phyloP scores from a whole-genome alignment of 1,140 invertebrate genomes.

The Ganaspis sp. region DNA sequence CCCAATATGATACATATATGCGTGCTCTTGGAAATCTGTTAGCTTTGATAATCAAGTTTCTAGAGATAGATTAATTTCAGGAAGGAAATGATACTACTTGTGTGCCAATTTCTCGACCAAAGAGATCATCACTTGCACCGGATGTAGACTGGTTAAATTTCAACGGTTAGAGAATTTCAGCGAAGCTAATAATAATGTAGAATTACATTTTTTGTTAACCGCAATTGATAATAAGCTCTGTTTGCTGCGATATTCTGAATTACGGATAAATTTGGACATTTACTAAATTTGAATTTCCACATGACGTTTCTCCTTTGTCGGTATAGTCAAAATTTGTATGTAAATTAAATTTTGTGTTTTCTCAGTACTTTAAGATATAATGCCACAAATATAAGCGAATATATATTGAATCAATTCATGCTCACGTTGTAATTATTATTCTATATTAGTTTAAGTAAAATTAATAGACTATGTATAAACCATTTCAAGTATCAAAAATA shows the following conservation, averaged over 20 bases:
- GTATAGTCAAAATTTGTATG: slow-evolving; percentile 3
- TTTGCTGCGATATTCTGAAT: too few species aligned
- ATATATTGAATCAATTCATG: neutral
- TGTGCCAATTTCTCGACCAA: neutral
- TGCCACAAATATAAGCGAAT: neutral
- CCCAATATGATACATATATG: neutral
- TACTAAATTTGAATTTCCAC: neutral
- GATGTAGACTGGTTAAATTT: neutral
- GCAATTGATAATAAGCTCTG: too few species aligned
- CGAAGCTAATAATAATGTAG: too few species aligned
- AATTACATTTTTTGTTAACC: too few species aligned
- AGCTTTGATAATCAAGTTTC: neutral
- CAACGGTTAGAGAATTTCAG: neutral
- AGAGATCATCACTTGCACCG: neutral
- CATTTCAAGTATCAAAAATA: too few species aligned
- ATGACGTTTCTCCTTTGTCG: neutral
- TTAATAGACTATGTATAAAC: too few species aligned
- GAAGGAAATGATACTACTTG: neutral
- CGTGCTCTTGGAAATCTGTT: neutral
- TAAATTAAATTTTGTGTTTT: neutral
- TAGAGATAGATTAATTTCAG: slow-evolving; percentile 17
- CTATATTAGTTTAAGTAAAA: too few species aligned
- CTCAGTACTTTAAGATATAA: neutral
- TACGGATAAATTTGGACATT: too few species aligned
- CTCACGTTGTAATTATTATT: neutral